Evolutionary conservation across 2,888 invertebrate genomes (phyloP).

Genomic region (Pollenia angustigena): DNA sequence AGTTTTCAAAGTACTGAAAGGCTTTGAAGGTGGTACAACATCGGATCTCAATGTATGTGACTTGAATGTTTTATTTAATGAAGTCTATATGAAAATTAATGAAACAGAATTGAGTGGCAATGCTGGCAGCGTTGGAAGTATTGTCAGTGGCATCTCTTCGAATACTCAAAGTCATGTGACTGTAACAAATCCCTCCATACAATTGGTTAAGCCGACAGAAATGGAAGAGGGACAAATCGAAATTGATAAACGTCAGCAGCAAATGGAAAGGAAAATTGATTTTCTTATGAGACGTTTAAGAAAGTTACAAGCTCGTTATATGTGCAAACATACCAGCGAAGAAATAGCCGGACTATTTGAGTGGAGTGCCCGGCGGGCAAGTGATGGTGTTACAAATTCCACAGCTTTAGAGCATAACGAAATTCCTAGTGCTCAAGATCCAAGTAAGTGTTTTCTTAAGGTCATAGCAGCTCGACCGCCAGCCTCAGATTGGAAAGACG

Average conservation of each 20-base stretch:
- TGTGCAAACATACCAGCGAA: constrained; percentile 91
- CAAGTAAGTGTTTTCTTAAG: constrained; percentile 70
- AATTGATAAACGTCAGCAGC: constrained; percentile 81
- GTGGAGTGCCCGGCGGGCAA: constrained; percentile 86
- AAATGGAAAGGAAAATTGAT: constrained; percentile 89
- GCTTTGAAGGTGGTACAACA: constrained; percentile 86
- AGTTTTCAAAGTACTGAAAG: constrained; percentile 91
- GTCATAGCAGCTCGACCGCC: constrained; percentile 78
- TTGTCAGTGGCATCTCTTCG: constrained; percentile 11
- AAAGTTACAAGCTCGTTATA: constrained; percentile 90
- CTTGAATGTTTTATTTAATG: constrained; percentile 81
- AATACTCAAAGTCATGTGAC: constrained; percentile 39
- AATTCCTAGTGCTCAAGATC: constrained; percentile 56
- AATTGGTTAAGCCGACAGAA: constrained; percentile 73
- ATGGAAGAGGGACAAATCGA: constrained; percentile 79
- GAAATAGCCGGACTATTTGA: constrained; percentile 92
- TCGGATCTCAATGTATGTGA: constrained; percentile 81
- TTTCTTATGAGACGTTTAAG: constrained; percentile 90
- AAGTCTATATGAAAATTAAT: constrained; percentile 77
- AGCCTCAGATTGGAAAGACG: constrained; percentile 79
- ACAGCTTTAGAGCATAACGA: constrained; percentile 66
- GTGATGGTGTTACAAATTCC: constrained; percentile 63
- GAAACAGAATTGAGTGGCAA: constrained; percentile 65
- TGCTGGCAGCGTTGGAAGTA: constrained; percentile 15
- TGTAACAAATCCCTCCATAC: constrained; percentile 65